Evolutionary conservation across 64 coral and sea anemone species (phyloP).

Genomic region (Porites lutea): DNA sequence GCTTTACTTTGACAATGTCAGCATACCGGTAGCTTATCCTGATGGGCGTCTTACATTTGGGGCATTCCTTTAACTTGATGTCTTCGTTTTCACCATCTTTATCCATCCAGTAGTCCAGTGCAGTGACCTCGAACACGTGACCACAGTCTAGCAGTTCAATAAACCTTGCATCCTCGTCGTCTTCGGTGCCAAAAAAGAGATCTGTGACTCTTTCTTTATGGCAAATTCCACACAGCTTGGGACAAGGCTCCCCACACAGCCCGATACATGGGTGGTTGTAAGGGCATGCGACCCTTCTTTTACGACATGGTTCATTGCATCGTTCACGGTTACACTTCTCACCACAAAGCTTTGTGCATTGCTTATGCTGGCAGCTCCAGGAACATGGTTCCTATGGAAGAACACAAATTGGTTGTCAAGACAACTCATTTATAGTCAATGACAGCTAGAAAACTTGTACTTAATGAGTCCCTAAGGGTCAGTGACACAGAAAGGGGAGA

Average conservation of each 20-base stretch:
- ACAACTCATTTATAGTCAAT: not conserved
- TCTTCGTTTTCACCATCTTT: not conserved
- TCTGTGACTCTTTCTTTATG: conserved; percentile 51
- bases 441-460: too few species aligned
- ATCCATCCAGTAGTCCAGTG: conserved; percentile 68
- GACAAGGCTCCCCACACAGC: conserved; percentile 68
- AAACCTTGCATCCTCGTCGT: conserved; percentile 48
- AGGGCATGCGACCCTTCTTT: not conserved
- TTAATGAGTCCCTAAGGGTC: too few species aligned
- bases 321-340: conserved; percentile 64
- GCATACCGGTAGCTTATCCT: conserved; percentile 80
- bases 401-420: not conserved
- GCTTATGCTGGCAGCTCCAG: conserved; percentile 44
- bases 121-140: conserved; percentile 67
- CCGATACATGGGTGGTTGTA: conserved; percentile 69
- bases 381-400: conserved; percentile 33
- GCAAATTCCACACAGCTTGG: conserved; percentile 64
- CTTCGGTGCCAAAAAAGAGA: conserved; percentile 57
- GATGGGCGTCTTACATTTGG: conserved; percentile 77
- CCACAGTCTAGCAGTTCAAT: conserved; percentile 68
- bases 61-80: conserved; percentile 81
- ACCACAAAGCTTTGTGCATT: conserved; percentile 54
- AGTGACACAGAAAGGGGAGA: too few species aligned
- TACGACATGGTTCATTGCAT: conserved; percentile 49
- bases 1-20: conserved; percentile 75